Evolutionary conservation across 2,888 invertebrate species (phyloP), one percentile per base, ranked within the genome.

Genomic region (Cantharis nigra): DNA sequence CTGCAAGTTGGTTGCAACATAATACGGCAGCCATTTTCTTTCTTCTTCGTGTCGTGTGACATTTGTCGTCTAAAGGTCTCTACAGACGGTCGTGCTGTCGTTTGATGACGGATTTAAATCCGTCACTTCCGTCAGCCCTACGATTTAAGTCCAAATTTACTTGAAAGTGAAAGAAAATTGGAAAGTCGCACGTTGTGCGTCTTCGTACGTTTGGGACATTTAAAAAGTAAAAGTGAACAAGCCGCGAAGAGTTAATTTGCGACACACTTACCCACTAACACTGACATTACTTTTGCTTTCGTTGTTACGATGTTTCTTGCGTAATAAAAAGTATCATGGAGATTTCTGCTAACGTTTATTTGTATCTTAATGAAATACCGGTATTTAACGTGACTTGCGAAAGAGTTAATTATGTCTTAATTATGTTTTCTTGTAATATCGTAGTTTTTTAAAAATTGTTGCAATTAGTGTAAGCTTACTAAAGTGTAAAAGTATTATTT

Each of bases 221-320:
- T 49, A 49, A 49, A 49, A 49, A 49, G 49, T 49, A 49, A 49
- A 49, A 49, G 49, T 49, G 49, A 13, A 7, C 49, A 13, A 49
- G 49, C 49, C 49, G 49, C 49, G 49, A 49, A 49, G 5, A 49
- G 49, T n/a, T 49, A 49, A 49, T 65, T 67, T 20, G 73, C 70
- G 74, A 74, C 74, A 74, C 30, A 74, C 74, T 74, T 63, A 74
- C 74, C 74, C 26, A 74, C 70, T 74, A 70, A 74, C 74, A 74
- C 74, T 74, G 74, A 74, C 74, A 73, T 69, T 65, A 70, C 74
- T 74, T 74, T 74, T 74, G 74, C 74, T 74, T 74, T 74, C 74
- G 62, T 69, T 69, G 69, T 73, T 73, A 73, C 30, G 74, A 74
- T 73, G 74, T 13, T 26, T n/a, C 23, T 74, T 74, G 63, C 74